Base-by-base conservation (phyloP, 37 sponge, comb jelly and placozoan genomes). In the Cladorhizidae sp. region DNA sequence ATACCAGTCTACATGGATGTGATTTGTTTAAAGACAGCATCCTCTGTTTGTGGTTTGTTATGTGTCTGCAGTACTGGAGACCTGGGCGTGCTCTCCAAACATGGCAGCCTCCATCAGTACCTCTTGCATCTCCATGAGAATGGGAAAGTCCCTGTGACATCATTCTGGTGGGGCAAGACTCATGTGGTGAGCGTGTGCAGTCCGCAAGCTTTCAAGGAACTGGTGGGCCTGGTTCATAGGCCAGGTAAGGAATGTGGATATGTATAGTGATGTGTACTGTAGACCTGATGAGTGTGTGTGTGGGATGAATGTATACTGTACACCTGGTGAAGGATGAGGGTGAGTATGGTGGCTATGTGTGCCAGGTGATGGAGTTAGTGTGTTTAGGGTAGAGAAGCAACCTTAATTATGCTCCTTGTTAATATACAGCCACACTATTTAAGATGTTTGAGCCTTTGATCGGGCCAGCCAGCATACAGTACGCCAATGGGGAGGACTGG, bases 101-200 rank as follows among this genome's bases (percentile, higher is more conserved):
- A 81, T 61, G 97, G 97, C 29, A 93, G 94, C 77, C 84, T 96
- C 12, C 97, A 93, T 64, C 76, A 93, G 69, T 96, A 91, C 61
- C 78, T 93, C 25, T 25, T 77, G 3, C 75, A 88, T 51, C 86
- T 91, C 41, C 97, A 96, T 65, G 74, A 74, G 25, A 67, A 93
- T 36, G 88, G 89, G 37, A 68, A 65, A 35, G 68, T 84, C n/a
- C 78, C 91, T 12, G 75, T 96, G n/a, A 85, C 94, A 12, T 79
- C 87, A 12, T 93, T 90, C 80, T 90, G 89, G 91, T 81, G 75
- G 67, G 85, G 80, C 22, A 78, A 83, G 56, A 77, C 86, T 39
- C 80, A 67, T 26, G 84, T 93, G 3, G 89, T 96, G 54, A 93
- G 92, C 67, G 71, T 96, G 11, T 91, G 88, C 56, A 86, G 86